Base-by-base conservation (phyloP, 2,113 vertebrate species). In the Bos javanicus region DNA sequence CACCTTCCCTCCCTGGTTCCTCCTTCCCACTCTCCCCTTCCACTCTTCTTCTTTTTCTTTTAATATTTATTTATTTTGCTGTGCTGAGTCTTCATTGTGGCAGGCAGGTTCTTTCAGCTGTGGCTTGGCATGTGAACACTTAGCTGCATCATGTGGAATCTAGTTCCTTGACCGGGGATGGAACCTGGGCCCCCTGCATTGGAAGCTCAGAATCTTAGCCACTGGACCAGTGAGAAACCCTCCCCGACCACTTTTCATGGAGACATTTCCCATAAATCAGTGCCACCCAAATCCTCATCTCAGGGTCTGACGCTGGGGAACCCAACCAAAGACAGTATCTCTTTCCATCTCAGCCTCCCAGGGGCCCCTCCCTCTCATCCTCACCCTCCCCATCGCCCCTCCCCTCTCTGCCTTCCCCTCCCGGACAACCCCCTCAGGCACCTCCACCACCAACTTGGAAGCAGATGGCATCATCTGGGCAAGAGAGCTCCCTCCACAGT, bases 381-480 rank as follows among this genome's bases (percentile, higher is more conserved):
- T n/a, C 10, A 2, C 59, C 1, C 86, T 26, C 36, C 3, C 39
- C 9, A 0, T 14, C 4, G 1, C 62, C n/a, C 67, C 54, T 50
- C 80, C 83, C 17, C 11, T 9, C 59, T 1, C 2, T 0, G 62
- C 48, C 83, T 33, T 86, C 96, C 62, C 13, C 33, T 57, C 67
- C 4, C 0, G 11, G 26, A 84, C 4, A 13, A 23, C 33, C 0
- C 43, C 30, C 92, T 12, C 56, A 0, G 74, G 56, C 89, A 87
- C 2, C 84, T 97, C 97, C 97, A 97, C 98, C 95, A 87, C 95
- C 94, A 88, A 91, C 98, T 95, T 94, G 96, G 98, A 98, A 98
- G 98, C 98, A 98, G 97, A 97, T 98, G 98, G 98, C 96, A 76
- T 90, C 74, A 57, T 96, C 98, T 23, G 64, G 97, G 96, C 83